Evolutionary conservation across 64 coral and sea anemone genomes (phyloP).

Genomic region (Cladopsammia gracilis): DNA sequence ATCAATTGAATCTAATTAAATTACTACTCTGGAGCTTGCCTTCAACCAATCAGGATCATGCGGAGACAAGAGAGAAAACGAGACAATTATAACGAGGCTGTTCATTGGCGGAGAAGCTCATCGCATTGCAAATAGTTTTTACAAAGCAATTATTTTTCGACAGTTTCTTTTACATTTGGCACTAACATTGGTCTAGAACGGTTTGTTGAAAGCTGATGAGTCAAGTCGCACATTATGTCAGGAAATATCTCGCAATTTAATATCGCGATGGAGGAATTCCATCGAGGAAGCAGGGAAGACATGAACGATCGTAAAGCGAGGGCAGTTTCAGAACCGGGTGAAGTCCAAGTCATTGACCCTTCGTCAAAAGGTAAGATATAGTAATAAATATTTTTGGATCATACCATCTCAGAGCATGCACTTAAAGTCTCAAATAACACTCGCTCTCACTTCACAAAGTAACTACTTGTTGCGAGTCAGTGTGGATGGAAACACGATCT

Average conservation of each 20-base stretch:
- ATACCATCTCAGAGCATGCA: neutral
- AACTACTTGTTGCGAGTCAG: conserved; percentile 18
- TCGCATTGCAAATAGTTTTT: conserved; percentile 92
- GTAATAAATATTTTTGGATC: neutral
- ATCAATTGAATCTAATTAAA: conserved; percentile 98
- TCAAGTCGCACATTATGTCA: conserved; percentile 13
- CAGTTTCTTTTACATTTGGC: conserved; percentile 86
- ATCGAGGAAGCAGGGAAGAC: neutral
- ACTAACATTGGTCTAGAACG: conserved; percentile 63
- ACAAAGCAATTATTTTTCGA: conserved; percentile 91
- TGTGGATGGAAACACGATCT: neutral
- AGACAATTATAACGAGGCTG: conserved; percentile 69
- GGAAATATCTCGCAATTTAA: conserved; percentile 6
- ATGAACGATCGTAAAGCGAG: neutral
- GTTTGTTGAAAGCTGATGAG: conserved; percentile 4
- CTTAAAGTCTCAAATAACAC: conserved; percentile 4
- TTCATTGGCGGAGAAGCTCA: conserved; percentile 73
- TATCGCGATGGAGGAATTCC: conserved; percentile 5
- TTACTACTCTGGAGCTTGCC: conserved; percentile 40
- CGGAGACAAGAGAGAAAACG: conserved; percentile 49
- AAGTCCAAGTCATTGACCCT: neutral
- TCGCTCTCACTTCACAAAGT: neutral
- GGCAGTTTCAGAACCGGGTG: neutral
- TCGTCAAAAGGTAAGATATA: conserved; percentile 9
- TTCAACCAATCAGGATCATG: conserved; percentile 70